phyloP scores from a whole-genome alignment of 2,888 invertebrate genomes.

The Drosophila vallismaia region DNA sequence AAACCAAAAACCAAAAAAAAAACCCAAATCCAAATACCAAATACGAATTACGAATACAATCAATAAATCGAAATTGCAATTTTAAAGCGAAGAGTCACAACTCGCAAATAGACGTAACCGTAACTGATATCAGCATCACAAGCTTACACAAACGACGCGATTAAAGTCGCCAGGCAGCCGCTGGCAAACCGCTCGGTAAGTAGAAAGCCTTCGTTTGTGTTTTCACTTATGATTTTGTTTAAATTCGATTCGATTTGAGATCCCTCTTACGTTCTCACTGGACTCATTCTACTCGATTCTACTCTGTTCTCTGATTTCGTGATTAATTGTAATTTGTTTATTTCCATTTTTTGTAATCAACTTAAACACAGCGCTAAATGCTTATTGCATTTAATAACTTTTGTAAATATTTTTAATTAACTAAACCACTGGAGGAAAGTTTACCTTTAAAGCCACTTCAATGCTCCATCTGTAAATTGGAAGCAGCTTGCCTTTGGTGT shows the following conservation, averaged over 20 bases:
- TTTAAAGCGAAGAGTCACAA: constrained; percentile 80
- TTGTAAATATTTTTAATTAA: constrained; percentile 62
- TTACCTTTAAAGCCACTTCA: constrained; percentile 31
- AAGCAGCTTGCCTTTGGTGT: constrained; percentile 52
- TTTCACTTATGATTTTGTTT: constrained; percentile 26
- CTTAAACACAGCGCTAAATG: constrained; percentile 51
- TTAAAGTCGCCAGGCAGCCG: constrained; percentile 33
- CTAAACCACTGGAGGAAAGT: constrained; percentile 19
- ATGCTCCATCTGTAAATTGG: constrained; percentile 29
- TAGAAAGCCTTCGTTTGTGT: constrained; percentile 46
- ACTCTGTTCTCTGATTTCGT: constrained; percentile 37
- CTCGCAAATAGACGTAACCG: constrained; percentile 78
- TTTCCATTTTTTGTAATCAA: constrained; percentile 14
- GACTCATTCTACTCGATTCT: constrained; percentile 15
- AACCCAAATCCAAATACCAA: constrained; percentile 27
- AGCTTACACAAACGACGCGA: constrained; percentile 39
- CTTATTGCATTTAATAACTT: constrained; percentile 50
- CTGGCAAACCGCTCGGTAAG: constrained; percentile 64
- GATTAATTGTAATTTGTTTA: constrained; percentile 21
- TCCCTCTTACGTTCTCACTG: constrained; percentile 38
- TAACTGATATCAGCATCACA: constrained; percentile 68
- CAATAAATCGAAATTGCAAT: constrained; percentile 62
- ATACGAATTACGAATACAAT: constrained; percentile 47
- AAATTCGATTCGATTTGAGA: constrained; percentile 8
- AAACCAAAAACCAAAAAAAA: constrained; percentile 28